phyloP scores from a whole-genome alignment of 2,113 vertebrate genomes.

The Xyrauchen texanus region DNA sequence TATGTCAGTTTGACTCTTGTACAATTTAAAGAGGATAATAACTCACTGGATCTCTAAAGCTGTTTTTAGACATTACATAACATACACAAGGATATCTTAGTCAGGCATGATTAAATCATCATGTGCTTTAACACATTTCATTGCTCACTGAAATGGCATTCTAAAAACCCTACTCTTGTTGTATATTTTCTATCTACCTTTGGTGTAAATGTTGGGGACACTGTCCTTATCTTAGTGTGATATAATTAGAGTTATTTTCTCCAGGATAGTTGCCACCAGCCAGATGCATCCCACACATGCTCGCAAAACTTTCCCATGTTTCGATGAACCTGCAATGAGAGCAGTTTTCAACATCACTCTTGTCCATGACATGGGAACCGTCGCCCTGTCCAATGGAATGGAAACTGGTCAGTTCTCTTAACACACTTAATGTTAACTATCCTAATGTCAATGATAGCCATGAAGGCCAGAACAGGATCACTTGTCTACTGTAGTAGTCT shows the following conservation, averaged over 20 bases:
- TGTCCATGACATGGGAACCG: constrained; percentile 61
- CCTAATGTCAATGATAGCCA: no score
- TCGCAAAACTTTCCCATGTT: constrained; percentile 90
- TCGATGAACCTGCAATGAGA: constrained; percentile 88
- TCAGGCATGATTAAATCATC: no score
- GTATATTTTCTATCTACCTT: no score
- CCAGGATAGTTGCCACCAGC: constrained; percentile 85
- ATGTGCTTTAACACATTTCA: not conserved
- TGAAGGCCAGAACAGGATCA: no score
- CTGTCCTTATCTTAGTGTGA: not conserved
- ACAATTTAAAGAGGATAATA: not conserved
- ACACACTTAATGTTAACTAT: not conserved
- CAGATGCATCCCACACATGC: constrained; percentile 88
- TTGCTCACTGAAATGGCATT: not conserved
- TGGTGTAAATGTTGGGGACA: not conserved
- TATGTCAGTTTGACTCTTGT: constrained; percentile 20
- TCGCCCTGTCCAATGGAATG: constrained; percentile 84
- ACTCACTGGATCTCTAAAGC: not conserved
- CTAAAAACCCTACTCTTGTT: no score
- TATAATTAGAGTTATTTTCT: not conserved
- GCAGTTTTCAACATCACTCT: constrained; percentile 81
- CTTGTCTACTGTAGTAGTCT: no score
- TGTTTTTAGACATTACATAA: not conserved
- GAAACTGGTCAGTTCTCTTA: constrained; percentile 61
- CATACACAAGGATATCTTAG: not conserved